These are phyloP conservation scores for Elysia chlorotica DNA, from an alignment of 1,140 invertebrate genomes.

Conservation along the genomic window DNA sequence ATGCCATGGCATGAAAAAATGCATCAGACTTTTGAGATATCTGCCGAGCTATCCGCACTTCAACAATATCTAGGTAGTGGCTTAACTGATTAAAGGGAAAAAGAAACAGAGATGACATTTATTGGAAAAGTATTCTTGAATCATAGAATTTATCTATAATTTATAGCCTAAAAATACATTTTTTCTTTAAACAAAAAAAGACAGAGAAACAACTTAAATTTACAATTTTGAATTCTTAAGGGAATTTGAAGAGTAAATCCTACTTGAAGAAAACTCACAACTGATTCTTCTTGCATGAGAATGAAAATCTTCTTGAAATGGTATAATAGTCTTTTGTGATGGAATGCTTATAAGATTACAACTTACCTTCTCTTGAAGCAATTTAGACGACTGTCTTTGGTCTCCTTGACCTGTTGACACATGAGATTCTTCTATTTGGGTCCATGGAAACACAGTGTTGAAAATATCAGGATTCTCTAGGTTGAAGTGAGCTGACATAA, in stretches of 20 bases:
- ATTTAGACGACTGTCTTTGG: slow-evolving; percentile 62
- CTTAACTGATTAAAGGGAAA: too few species aligned
- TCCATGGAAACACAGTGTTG: slow-evolving; percentile 80
- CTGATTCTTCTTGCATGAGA: too few species aligned
- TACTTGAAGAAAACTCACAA: too few species aligned
- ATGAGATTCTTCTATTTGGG: slow-evolving; percentile 47
- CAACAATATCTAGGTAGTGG: slow-evolving; percentile 93
- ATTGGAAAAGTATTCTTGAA: too few species aligned
- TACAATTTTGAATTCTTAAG: too few species aligned
- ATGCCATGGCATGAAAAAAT: slow-evolving; percentile 97
- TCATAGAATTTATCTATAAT: too few species aligned
- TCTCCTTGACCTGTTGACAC: slow-evolving; percentile 8
- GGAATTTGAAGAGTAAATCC: too few species aligned
- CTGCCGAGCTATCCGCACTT: slow-evolving; percentile 93
- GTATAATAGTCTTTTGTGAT: neutral
- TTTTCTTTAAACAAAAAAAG: too few species aligned
- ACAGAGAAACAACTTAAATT: too few species aligned
- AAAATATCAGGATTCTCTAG: slow-evolving; percentile 84
- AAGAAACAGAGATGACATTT: too few species aligned
- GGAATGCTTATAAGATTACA: too few species aligned
- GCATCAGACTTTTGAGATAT: slow-evolving; percentile 94
- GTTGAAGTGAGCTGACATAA: slow-evolving; percentile 81
- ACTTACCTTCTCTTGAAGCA: slow-evolving; percentile 72
- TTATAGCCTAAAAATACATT: too few species aligned
- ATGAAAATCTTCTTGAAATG: neutral